Evolutionary conservation across 2,113 vertebrate species (phyloP).

Genomic region (Campylorhamphus procurvoides): DNA sequence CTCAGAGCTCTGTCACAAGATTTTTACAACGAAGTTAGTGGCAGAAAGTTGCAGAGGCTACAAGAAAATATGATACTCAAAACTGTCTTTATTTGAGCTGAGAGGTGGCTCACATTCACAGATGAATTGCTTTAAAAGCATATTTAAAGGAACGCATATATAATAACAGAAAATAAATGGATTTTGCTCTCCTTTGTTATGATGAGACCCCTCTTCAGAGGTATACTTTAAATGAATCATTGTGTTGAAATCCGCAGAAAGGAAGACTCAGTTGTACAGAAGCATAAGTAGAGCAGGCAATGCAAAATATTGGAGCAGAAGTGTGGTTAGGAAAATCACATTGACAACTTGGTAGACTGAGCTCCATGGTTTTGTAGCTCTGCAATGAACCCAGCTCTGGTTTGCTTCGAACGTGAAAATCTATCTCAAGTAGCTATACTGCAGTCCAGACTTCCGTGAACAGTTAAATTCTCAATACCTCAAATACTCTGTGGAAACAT

Average conservation of each 20-base stretch:
- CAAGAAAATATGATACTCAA: background rate
- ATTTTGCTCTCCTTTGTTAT: background rate
- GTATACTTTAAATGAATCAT: background rate
- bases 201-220: background rate
- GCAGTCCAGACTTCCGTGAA: background rate
- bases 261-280: background rate
- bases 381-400: background rate
- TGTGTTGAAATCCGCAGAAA: background rate
- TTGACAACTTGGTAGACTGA: background rate
- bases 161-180: background rate
- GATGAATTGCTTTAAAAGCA: background rate
- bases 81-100: background rate
- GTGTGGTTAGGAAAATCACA: background rate
- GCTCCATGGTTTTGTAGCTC: background rate
- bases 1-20: background rate
- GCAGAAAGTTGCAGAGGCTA: conserved; percentile 5
- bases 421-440: background rate
- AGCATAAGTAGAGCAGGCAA: background rate
- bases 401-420: background rate
- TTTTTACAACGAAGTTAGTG: background rate
- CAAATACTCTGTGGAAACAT: conserved; percentile 30
- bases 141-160: background rate
- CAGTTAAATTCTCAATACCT: conserved; percentile 42
- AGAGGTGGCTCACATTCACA: background rate
- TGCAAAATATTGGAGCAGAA: background rate